Percentiles rank a stretch among this genome's conserved stretches.
Evolutionary conservation across 2,113 vertebrate species (phyloP).

Genomic region (Malaclemys terrapin): DNA sequence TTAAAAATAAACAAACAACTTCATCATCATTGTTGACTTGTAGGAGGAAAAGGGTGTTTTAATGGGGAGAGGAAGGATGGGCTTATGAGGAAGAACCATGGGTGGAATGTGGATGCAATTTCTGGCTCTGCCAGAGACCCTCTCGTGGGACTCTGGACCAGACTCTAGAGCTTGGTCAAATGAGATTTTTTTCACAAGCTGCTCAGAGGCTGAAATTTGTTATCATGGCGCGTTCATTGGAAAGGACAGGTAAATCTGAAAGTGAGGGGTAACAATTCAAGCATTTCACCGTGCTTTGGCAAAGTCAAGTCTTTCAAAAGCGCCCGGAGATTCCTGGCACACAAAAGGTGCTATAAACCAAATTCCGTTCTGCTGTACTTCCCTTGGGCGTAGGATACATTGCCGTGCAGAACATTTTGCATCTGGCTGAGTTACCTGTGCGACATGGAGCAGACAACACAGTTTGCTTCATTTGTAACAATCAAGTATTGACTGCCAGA

Average conservation of each 20-base stretch:
- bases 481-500: no score
- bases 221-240: neutral
- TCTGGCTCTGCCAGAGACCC: neutral
- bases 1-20: neutral
- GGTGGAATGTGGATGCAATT: neutral
- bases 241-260: neutral
- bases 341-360: neutral
- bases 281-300: neutral
- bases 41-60: neutral
- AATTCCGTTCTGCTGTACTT: neutral
- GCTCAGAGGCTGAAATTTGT: neutral
- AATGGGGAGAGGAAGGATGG: neutral
- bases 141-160: neutral
- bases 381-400: neutral
- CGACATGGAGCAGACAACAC: neutral
- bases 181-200: neutral
- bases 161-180: neutral
- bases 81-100: neutral
- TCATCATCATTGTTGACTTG: neutral
- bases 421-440: neutral
- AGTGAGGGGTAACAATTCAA: neutral
- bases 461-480: neutral
- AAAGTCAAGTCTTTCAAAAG: neutral
- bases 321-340: neutral
- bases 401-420: neutral